A percentile compares a stretch with the other conserved stretches of the same genome.
Evolutionary conservation across 2,797 vertebrate genomes (phyloP).

Genomic region (Acropternis orthonyx): DNA sequence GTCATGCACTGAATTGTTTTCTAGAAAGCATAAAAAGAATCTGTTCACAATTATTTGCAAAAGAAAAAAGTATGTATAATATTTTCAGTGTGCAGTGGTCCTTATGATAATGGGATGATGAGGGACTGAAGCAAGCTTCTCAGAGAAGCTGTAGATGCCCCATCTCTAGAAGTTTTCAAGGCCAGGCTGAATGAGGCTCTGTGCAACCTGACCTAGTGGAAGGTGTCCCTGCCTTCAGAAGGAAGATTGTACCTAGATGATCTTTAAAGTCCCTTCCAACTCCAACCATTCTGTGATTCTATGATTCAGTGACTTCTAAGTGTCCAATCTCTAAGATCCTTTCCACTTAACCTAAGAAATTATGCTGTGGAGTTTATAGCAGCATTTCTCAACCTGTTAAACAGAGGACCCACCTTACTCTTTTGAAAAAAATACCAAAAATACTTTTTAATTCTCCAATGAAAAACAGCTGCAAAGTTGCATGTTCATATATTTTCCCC

Average conservation of each 20-base stretch:
- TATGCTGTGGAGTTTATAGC: background rate
- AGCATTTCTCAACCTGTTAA: background rate
- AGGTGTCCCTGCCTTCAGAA: background rate
- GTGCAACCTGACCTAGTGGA: background rate
- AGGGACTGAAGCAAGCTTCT: background rate
- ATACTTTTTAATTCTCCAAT: background rate
- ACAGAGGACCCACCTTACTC: background rate
- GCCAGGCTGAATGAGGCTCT: background rate
- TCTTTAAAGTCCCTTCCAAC: background rate
- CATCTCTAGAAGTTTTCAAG: background rate
- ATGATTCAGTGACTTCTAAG: background rate
- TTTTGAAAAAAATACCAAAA: background rate
- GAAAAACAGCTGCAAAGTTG: background rate
- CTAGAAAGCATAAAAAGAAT: background rate
- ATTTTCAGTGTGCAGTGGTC: slow-evolving; percentile 30
- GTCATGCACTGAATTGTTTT: background rate
- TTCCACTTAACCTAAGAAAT: background rate
- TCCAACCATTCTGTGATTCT: background rate
- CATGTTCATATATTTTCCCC: background rate
- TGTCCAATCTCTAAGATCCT: background rate
- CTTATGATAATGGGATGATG: background rate
- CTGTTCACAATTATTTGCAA: background rate
- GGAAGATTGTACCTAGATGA: background rate
- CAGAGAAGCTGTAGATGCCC: background rate
- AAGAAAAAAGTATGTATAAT: background rate